Base-by-base conservation (phyloP, 2,797 vertebrate species). In the Cyclura pinguis region DNA sequence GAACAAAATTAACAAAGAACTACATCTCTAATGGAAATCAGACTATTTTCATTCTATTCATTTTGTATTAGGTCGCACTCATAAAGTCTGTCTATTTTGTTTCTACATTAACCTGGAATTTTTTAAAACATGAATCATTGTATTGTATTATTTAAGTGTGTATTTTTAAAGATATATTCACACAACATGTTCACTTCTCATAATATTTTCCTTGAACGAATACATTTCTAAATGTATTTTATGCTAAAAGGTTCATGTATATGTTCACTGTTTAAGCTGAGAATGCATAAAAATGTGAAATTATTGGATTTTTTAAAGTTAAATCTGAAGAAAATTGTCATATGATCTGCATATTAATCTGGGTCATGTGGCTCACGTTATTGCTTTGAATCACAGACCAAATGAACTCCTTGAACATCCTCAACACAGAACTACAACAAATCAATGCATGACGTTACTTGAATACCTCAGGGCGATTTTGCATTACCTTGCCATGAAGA, bases 401-500 rank as follows among this genome's bases (percentile, higher is more conserved):
- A 59, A 35, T 24, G n/a, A 73, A 29, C 47, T n/a, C n/a, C 35
- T 32, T 27, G 7, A 69, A 29, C 9, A 50, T 3, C 42, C 24
- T 27, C 14, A 57, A 4, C 80, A 59, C 1, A 64, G 24, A 52
- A 50, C 57, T 62, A 8, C 73, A 42, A 88, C 62, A n/a, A 76
- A 84, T 52, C 69, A 29, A 50, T 50, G 20, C 20, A 27, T 64
- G 57, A n/a, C 38, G 81, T 50, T 84, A 69, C 82, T 52, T 29
- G 22, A 55, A 67, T 38, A 67, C 42, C 57, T 78, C 10, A 24
- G 57, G 32, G 81, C 10, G 22, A 50, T 50, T 77, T 74, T 62
- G 29, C 20, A 27, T 20, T 77, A 84, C 88, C 22, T 84, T 69
- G 73, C 73, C 57, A 67, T 77, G 88, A 89, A 50, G 81, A 55